A percentile compares a stretch with the other conserved stretches of the same genome.
Evolutionary conservation across 2,888 invertebrate genomes (phyloP).

Genomic region (Nephrotoma flavescens): DNA sequence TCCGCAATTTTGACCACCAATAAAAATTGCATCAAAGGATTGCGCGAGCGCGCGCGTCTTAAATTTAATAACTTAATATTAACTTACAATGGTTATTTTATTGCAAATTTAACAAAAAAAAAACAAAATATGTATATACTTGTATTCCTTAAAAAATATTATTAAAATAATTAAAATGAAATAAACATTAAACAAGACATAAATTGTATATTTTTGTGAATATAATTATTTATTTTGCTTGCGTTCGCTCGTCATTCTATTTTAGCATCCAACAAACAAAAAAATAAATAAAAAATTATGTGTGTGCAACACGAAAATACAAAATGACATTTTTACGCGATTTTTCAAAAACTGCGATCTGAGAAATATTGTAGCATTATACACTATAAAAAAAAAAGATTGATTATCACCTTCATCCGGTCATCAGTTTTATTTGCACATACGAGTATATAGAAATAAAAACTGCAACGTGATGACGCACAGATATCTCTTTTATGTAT

Average conservation of each 20-base stretch:
- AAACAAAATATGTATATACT: neutral
- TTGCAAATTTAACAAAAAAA: neutral
- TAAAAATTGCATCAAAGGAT: neutral
- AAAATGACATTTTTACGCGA: neutral
- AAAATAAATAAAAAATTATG: neutral
- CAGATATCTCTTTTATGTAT: neutral
- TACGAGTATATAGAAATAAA: neutral
- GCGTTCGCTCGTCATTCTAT: neutral
- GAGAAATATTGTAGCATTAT: neutral
- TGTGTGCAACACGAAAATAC: neutral
- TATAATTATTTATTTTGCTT: neutral
- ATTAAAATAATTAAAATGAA: neutral
- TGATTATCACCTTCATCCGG: slow-evolving; percentile 3
- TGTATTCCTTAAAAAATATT: neutral
- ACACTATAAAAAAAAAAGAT: neutral
- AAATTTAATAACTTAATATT: neutral
- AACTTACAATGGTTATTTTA: neutral
- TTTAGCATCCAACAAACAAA: neutral
- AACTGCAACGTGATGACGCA: slow-evolving; percentile 4
- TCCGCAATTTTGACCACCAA: neutral
- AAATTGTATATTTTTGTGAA: neutral
- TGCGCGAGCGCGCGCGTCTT: neutral
- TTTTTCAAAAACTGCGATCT: neutral
- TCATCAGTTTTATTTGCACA: slow-evolving; percentile 2
- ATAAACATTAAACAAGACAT: neutral